Evolutionary conservation across 1,140 invertebrate genomes (phyloP).

Genomic region (Neuroterus valhalla): DNA sequence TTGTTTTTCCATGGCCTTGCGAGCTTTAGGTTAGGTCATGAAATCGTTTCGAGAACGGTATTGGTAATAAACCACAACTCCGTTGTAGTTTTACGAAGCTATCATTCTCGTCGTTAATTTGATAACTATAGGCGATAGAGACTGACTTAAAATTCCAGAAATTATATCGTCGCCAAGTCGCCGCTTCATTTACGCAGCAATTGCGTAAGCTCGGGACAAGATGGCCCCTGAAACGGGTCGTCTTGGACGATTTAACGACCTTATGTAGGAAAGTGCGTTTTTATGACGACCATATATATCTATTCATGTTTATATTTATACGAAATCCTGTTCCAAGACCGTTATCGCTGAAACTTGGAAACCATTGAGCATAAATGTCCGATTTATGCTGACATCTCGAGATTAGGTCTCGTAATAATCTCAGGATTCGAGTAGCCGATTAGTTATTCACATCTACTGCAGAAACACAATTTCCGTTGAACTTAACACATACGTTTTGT

Average conservation of each 20-base stretch:
- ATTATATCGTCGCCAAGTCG: conserved; percentile 48
- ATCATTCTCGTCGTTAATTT: conserved; percentile 46
- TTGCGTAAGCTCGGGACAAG: conserved; percentile 54
- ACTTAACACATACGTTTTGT: no score
- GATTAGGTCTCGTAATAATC: not conserved
- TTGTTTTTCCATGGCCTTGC: not conserved
- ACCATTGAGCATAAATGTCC: not conserved
- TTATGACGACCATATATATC: conserved; percentile 50
- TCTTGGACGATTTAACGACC: conserved; percentile 60
- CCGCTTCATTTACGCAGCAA: conserved; percentile 48
- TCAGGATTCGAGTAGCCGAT: not conserved
- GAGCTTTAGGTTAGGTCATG: not conserved
- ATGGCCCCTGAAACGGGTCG: conserved; percentile 52
- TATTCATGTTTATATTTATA: not conserved
- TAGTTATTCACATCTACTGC: conserved; percentile 1
- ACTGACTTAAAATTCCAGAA: conserved; percentile 43
- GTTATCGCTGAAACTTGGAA: conserved; percentile 39
- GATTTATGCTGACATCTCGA: conserved; percentile 18
- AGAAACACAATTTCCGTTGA: no score
- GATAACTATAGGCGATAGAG: conserved; percentile 31
- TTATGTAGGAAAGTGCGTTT: conserved; percentile 48
- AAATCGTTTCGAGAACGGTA: not conserved
- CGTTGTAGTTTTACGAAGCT: conserved; percentile 32
- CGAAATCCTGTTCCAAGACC: conserved; percentile 37
- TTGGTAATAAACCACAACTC: not conserved